Percentiles rank a stretch among this genome's conserved stretches.
Conservation (phyloP, 2,113 vertebrate species). For the Passer domesticus region DNA sequence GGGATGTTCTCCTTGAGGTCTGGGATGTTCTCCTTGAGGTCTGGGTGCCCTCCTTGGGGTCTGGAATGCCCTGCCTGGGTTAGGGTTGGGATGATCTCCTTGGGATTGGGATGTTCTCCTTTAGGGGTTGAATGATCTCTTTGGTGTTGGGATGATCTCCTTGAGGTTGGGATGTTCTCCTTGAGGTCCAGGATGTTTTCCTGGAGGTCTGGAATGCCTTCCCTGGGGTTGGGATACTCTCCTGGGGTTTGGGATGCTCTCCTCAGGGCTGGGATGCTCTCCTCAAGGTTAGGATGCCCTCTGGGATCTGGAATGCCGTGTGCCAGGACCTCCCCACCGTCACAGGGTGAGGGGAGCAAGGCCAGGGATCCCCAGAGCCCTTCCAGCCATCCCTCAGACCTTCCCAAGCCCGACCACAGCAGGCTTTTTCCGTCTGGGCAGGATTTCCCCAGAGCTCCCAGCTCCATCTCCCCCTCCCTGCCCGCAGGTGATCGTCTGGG, state of each 20-base stretch:
- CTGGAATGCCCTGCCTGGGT: no score
- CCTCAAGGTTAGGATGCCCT: fast-evolving
- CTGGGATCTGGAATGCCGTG: not conserved
- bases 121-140: fast-evolving
- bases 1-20: fast-evolving
- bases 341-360: not conserved
- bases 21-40: fast-evolving
- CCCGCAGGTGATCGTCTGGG: slow-evolving; percentile 94
- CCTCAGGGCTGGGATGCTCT: fast-evolving
- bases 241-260: no score
- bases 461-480: not conserved
- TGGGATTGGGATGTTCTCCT: no score
- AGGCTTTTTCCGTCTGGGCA: fast-evolving
- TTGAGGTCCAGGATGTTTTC: fast-evolving
- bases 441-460: fast-evolving
- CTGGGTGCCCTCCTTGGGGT: fast-evolving
- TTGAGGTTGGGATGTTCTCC: not conserved
- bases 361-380: not conserved
- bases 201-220: fast-evolving
- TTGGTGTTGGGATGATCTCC: not conserved
- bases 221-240: fast-evolving
- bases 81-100: not conserved
- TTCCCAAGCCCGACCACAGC: fast-evolving
- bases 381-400: not conserved
- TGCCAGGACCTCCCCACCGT: not conserved